Evolutionary conservation across 2,113 vertebrate species (phyloP), one percentile per base, ranked within the genome.

Genomic region (Rhineura floridana): DNA sequence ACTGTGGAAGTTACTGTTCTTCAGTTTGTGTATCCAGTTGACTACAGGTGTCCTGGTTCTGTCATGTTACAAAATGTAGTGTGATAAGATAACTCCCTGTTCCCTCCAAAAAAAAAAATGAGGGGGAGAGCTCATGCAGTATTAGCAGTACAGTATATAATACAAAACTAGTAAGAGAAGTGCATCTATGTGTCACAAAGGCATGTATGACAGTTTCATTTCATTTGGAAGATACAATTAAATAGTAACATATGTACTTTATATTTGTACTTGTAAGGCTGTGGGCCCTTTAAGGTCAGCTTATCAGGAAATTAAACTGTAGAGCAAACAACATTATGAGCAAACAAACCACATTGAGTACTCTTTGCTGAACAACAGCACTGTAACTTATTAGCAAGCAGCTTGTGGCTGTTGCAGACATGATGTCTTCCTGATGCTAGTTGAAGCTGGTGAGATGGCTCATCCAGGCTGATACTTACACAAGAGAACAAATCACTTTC

Each of bases 381-480:
- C 48, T 86, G 0, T 85, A 85, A 52, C 81, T 93, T 94, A n/a
- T 19, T 92, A 90, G 81, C 44, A 91, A 94, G 50, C 87, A 91
- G 84, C 81, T 91, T 84, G 78, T 73, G 52, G 76, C 67, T 92
- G 85, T 91, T 92, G 92, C 94, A 94, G 93, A 93, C 91, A 72
- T 13, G 17, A 72, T 81, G 85, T 93, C 90, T 93, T 3, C 0
- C 88, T 93, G 59, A 84, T 90, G 70, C 79, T 93, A 33, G 19
- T 78, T 92, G 5, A 84, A 89, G 86, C 55, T 88, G 62, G 42
- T 89, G 88, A 93, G 89, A 88, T 86, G 70, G 48, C 83, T 89
- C 25, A 84, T 95, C 91, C 90, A 67, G 73, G 48, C 48, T 0
- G 0, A 70, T 92, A 76, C 70, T 59, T 69, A 13, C 59, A 85